A percentile compares a stretch with the other conserved stretches of the same genome.
These are phyloP conservation scores for Sphyrna mokarran DNA, from an alignment of 2,113 vertebrate species.

Conservation along the genomic window DNA sequence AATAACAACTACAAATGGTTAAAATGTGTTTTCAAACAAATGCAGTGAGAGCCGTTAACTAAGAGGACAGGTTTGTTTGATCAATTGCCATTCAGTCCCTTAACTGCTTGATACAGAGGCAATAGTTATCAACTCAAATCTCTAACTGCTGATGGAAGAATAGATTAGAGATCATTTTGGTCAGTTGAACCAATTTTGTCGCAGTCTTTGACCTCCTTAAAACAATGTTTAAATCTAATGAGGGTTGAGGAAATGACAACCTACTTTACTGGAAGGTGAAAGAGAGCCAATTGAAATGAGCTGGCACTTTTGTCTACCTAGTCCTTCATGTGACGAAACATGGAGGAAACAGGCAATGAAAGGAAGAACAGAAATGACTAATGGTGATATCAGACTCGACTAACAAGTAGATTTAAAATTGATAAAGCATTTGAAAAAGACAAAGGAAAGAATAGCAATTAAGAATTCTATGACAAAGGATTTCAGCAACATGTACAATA, in stretches of 20 bases:
- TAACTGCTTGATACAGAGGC: not conserved
- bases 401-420: not conserved
- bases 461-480: not conserved
- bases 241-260: not conserved
- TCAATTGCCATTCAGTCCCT: not conserved
- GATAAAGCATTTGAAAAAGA: not conserved
- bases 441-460: not conserved
- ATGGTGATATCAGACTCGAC: too few species aligned
- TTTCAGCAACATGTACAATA: not conserved
- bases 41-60: not conserved
- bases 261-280: not conserved
- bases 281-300: not conserved
- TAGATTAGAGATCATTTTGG: not conserved
- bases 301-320: not conserved
- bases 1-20: not conserved
- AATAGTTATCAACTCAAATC: not conserved
- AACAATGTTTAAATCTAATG: not conserved
- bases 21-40: not conserved
- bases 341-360: not conserved
- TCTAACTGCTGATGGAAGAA: not conserved
- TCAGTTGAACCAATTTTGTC: not conserved
- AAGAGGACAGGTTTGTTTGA: not conserved
- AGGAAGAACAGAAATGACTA: not conserved
- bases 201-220: not conserved
- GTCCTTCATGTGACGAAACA: not conserved